Conservation (phyloP, 2,888 invertebrate genomes). For the Platypus cylindrus region DNA sequence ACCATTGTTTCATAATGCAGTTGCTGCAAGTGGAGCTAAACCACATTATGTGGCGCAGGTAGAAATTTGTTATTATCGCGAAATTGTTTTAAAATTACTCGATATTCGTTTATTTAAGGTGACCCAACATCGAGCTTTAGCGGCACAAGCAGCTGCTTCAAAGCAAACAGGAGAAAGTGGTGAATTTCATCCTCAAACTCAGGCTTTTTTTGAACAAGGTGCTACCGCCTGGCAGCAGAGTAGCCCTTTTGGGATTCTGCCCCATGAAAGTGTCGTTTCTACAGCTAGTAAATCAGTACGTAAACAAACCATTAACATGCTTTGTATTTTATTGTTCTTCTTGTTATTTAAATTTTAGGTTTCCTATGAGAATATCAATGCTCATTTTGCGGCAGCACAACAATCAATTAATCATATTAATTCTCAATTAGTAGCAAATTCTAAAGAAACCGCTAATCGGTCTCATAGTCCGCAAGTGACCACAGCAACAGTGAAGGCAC, state of each 20-base stretch:
- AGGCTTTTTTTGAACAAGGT: conserved; percentile 58
- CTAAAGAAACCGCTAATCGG: conserved; percentile 31
- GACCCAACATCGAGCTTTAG: conserved; percentile 56
- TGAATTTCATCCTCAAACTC: conserved; percentile 43
- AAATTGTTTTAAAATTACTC: neutral
- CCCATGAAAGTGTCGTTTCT: conserved; percentile 61
- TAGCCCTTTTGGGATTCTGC: conserved; percentile 65
- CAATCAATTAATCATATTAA: conserved; percentile 49
- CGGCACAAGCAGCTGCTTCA: conserved; percentile 29
- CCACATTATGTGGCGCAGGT: conserved; percentile 38
- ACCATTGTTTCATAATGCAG: conserved; percentile 63
- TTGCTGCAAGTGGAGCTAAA: conserved; percentile 42
- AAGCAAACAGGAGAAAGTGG: conserved; percentile 28
- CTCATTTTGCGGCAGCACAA: conserved; percentile 51
- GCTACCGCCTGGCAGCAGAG: conserved; percentile 63
- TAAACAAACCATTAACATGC: neutral
- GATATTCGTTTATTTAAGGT: conserved; percentile 23
- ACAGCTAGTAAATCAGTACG: conserved; percentile 35
- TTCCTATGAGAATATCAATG: conserved; percentile 57
- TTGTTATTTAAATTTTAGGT: conserved; percentile 15
- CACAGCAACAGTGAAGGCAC: conserved; percentile 21
- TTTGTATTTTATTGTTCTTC: neutral
- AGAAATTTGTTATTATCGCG: conserved; percentile 1
- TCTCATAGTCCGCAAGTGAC: conserved; percentile 37
- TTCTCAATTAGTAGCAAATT: conserved; percentile 40